Conservation (phyloP, 2,797 vertebrate genomes). For the Pogonophryne albipinna region DNA sequence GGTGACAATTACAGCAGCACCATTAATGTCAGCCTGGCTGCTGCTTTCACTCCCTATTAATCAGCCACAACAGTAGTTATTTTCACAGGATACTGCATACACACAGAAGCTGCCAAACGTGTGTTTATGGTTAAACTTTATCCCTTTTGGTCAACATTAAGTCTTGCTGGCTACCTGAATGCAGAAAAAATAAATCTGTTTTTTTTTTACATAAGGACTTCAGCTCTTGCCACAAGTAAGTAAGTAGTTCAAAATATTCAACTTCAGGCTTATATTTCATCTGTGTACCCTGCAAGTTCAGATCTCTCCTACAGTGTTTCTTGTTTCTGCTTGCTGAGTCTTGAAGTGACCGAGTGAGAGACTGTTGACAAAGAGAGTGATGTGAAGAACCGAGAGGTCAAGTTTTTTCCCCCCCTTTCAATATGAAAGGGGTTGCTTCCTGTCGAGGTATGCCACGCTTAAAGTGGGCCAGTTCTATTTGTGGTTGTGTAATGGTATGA, state of each 20-base stretch:
- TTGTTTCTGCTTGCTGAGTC: conserved; percentile 37
- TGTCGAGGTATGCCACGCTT: conserved; percentile 78
- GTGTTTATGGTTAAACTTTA: conserved; percentile 80
- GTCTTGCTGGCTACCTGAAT: conserved; percentile 55
- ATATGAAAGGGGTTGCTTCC: conserved; percentile 84
- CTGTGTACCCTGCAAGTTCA: conserved; percentile 34
- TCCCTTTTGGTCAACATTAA: conserved; percentile 70
- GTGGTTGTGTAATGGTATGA: conserved; percentile 86
- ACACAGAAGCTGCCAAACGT: conserved; percentile 76
- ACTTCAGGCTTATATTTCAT: conserved; percentile 43
- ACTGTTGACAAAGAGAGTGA: conserved; percentile 81
- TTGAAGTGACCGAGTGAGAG: conserved; percentile 68
- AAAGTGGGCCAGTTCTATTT: conserved; percentile 84
- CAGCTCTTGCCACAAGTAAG: conserved; percentile 18
- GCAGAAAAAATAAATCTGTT: conserved; percentile 33
- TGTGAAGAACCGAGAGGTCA: conserved; percentile 79
- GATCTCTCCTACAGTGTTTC: conserved; percentile 52
- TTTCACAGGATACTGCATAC: conserved; percentile 77
- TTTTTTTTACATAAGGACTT: conserved; percentile 58
- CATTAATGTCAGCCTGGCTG: conserved; percentile 81
- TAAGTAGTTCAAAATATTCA: conserved; percentile 47
- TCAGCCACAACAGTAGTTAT: conserved; percentile 80
- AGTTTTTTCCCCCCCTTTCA: conserved; percentile 56
- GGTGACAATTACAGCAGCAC: conserved; percentile 84
- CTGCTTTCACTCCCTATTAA: conserved; percentile 81